A percentile compares a stretch with the other conserved stretches of the same genome.
Conservation (phyloP, 1,140 invertebrate genomes). For the Penaeus indicus region DNA sequence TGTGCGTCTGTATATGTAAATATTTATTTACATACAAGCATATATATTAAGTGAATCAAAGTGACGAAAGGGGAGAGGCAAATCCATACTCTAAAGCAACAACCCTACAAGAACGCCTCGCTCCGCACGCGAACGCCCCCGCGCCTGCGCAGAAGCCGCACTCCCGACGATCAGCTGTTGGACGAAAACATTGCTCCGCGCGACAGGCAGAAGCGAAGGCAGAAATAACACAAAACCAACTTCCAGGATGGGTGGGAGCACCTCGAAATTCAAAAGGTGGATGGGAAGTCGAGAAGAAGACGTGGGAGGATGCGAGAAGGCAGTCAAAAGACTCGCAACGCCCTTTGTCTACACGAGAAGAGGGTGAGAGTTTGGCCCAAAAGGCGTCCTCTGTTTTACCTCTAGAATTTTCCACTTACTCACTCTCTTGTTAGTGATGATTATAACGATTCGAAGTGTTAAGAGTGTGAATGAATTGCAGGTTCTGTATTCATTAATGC, state of each 20-base stretch:
- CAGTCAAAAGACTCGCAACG: constrained; percentile 55
- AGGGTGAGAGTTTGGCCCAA: constrained; percentile 41
- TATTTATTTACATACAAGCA: no score
- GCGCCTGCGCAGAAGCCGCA: background rate
- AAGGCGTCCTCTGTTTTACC: background rate
- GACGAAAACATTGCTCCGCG: constrained; percentile 36
- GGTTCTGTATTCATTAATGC: no score
- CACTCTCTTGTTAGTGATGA: no score
- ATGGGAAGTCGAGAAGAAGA: constrained; percentile 52
- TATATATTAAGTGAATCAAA: no score
- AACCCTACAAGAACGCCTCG: no score
- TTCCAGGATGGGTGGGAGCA: constrained; percentile 55
- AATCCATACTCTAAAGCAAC: no score
- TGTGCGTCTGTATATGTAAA: no score
- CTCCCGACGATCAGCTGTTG: constrained; percentile 25
- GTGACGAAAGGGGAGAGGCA: no score
- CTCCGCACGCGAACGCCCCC: background rate
- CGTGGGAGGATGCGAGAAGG: constrained; percentile 30
- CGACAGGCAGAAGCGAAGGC: background rate
- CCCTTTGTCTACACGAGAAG: constrained; percentile 56
- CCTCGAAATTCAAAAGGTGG: constrained; percentile 61
- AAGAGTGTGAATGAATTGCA: no score
- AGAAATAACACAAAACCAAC: no score
- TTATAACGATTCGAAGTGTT: no score
- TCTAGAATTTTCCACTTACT: background rate